Evolutionary conservation across 2,797 vertebrate genomes (phyloP), one percentile per base, ranked within the genome.

Genomic region (Myripristis murdjan): DNA sequence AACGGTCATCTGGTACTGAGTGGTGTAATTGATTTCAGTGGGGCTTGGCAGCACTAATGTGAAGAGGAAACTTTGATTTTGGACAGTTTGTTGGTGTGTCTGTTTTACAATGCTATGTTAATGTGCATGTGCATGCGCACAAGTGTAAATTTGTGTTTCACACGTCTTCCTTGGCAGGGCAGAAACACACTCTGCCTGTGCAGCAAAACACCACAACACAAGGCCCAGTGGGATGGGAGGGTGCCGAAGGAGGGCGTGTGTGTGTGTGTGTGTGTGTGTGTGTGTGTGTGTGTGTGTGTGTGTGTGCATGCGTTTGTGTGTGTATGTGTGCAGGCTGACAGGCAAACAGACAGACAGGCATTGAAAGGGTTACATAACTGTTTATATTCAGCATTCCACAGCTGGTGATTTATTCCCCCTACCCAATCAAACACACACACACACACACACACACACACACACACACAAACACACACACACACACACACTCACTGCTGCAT

Each of bases 371-470:
- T 90, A 87, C 83, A 55, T 72, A 81, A 82, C 49, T 51, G 61
- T 84, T 64, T 67, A 66, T 54, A 84, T 64, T 79, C 58, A 60
- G 76, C 87, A 84, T 91, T 91, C 85, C 87, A 73, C 79, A 82
- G 69, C 71, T 78, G 58, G 54, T 58, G 71, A 81, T 76, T 69
- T 82, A 59, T 77, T 41, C 86, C 85, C 73, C 73, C 81, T 79
- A 79, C 81, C 71, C 79, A 65, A 33, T 83, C 70, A 76, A 75
- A 87, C 79, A 82, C 66, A 74, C 64, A 78, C 53, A 76, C 33
- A 7, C 54, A 72, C 55, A 79, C 41, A 48, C 47, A 31, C 56
- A 47, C 61, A 65, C 47, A 60, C 10, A 20, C 23, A 53, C 53
- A 18, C 20, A 43, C 11, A 44, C 23, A 16, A 35, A 46, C 41